A percentile compares a stretch with the other conserved stretches of the same genome.
Conservation (phyloP, 1,140 invertebrate species). For the Asobara japonica region DNA sequence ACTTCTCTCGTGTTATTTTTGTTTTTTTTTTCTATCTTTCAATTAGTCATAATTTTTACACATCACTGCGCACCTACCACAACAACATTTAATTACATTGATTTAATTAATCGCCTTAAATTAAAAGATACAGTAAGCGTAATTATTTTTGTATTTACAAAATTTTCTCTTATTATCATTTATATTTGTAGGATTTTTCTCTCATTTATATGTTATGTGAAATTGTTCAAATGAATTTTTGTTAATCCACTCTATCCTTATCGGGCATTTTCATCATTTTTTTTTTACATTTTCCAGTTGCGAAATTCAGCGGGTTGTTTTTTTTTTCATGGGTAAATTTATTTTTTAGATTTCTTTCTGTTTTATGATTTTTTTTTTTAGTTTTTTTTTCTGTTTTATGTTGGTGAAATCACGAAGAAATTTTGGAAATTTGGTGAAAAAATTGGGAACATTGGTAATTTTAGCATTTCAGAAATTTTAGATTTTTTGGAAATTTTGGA, state of each 20-base stretch:
- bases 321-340: no score
- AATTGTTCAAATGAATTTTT: conserved; percentile 2
- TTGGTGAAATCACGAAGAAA: no score
- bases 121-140: conserved; percentile 68
- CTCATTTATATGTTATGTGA: conserved; percentile 34
- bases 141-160: conserved; percentile 68
- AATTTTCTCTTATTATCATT: conserved; percentile 39
- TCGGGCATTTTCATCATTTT: background rate
- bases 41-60: conserved; percentile 64
- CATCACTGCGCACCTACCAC: conserved; percentile 66
- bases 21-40: conserved; percentile 45
- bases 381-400: no score
- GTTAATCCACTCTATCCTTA: conserved; percentile 13
- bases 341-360: no score
- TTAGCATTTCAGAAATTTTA: no score
- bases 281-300: background rate
- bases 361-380: no score
- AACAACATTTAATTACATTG: conserved; percentile 68
- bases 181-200: conserved; percentile 45
- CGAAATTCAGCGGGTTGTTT: no score
- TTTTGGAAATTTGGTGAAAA: no score
- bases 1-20: conserved; percentile 37
- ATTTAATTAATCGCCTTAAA: conserved; percentile 66
- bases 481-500: no score
- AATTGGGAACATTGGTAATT: no score